These are phyloP conservation scores for Lasioglossum zephyrum DNA, from an alignment of 2,888 invertebrate species.

Conservation along the genomic window DNA sequence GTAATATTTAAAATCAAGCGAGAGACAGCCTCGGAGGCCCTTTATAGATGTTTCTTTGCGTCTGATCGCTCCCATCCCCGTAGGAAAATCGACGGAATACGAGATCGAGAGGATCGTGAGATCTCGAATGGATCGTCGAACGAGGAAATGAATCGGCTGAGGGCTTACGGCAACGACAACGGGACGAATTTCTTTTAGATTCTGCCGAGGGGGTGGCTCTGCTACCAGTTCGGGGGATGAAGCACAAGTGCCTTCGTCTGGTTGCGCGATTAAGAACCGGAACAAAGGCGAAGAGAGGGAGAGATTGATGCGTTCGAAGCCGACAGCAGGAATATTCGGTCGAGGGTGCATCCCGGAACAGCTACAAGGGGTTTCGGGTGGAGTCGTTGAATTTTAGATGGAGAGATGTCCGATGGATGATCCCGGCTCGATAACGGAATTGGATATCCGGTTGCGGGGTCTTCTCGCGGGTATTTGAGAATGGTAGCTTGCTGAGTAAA, in stretches of 20 bases:
- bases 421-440: constrained; percentile 20
- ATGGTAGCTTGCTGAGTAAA: background rate
- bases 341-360: background rate
- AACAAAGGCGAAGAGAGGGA: constrained; percentile 1
- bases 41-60: constrained; percentile 14
- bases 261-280: constrained; percentile 30
- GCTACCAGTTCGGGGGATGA: background rate
- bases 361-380: background rate
- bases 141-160: background rate
- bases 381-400: constrained; percentile 32
- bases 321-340: constrained; percentile 31
- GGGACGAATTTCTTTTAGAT: constrained; percentile 8
- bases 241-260: constrained; percentile 2
- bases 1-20: constrained; percentile 10
- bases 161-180: background rate
- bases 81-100: background rate
- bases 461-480: background rate
- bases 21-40: background rate
- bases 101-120: background rate
- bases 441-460: constrained; percentile 6
- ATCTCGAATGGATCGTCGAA: background rate
- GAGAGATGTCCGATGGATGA: constrained; percentile 4
- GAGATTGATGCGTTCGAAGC: constrained; percentile 19
- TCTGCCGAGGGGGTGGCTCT: background rate
- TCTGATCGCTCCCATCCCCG: background rate